Percentiles rank a stretch among this genome's conserved stretches.
Conservation (phyloP, 2,113 vertebrate species). For the Amphiprion percula region DNA sequence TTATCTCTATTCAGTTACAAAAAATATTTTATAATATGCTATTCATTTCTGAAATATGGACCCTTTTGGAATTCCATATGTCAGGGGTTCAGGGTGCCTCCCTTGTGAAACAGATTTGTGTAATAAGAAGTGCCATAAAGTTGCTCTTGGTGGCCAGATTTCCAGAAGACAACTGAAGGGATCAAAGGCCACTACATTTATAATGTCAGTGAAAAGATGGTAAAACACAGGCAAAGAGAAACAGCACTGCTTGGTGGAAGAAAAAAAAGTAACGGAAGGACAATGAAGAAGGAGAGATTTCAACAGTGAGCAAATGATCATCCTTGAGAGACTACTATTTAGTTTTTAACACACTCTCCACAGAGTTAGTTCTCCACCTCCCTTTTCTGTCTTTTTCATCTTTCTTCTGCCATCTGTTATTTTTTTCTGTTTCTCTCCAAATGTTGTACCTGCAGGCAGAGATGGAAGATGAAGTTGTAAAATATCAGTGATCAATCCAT, state of each 20-base stretch:
- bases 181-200: conserved; percentile 68
- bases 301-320: not conserved
- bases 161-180: conserved; percentile 21
- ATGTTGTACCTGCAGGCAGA: conserved; percentile 43
- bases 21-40: not conserved
- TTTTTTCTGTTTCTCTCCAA: conserved; percentile 33
- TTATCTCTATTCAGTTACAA: not conserved
- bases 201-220: conserved; percentile 16
- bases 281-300: conserved; percentile 12
- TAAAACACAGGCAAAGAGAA: conserved; percentile 27
- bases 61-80: not conserved
- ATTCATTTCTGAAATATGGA: conserved; percentile 3
- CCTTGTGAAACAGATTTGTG: conserved; percentile 10
- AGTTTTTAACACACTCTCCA: conserved; percentile 13
- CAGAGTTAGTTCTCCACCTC: conserved; percentile 5
- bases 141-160: conserved; percentile 18
- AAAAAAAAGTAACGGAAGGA: conserved; percentile 27
- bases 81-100: not conserved
- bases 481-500: conserved; percentile 49
- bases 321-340: conserved; percentile 1
- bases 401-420: conserved; percentile 25
- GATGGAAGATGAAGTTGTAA: conserved; percentile 52
- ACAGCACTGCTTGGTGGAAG: conserved; percentile 12
- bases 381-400: conserved; percentile 8
- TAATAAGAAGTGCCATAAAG: conserved; percentile 5